Evolutionary conservation across 2,888 invertebrate genomes (phyloP), one percentile per base, ranked within the genome.

Genomic region (Cheilosia grossa): DNA sequence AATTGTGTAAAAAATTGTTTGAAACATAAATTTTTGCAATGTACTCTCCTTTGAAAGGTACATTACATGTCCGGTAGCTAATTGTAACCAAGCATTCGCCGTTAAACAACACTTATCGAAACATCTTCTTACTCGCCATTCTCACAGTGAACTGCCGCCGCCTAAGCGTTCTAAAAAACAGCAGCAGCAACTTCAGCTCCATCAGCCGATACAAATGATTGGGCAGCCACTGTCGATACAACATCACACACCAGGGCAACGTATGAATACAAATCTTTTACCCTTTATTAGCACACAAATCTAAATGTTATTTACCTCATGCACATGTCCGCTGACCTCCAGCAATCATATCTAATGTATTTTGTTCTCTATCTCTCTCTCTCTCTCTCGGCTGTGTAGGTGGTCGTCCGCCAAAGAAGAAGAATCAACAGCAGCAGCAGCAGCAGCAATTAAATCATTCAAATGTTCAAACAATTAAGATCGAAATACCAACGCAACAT

Each of bases 81-180:
- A 90, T 88, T 92, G 92, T 87, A 90, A 90, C 85, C 91, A 92
- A 89, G 91, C 92, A 42, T 92, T 92, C 88, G 91, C 92, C 27
- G 91, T 92, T 73, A 92, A 92, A 83, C 91, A 92, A 89, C 92
- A 92, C 89, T 89, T 92, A 85, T 91, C 91, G 64, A 92, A 92
- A 89, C 92, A 92, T 87, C 89, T 92, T 89, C 89, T 92, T 88
- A 91, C 91, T 87, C 91, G 90, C 87, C 92, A 92, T 89, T 90
- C 92, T 75, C 91, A 92, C 87, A 91, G 90, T 86, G 92, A 92
- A 88, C 87, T 92, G 88, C 92, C 92, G 88, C 91, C 91, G 75
- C 91, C 91, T 67, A 91, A 91, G 87, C 91, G 92, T 63, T 91
- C 92, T 70, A 91, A 91, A 87, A 91, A 91, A 88, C 79, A 89